Base-by-base conservation (phyloP, 64 coral and sea anemone species). In the Actinia tenebrosa region DNA sequence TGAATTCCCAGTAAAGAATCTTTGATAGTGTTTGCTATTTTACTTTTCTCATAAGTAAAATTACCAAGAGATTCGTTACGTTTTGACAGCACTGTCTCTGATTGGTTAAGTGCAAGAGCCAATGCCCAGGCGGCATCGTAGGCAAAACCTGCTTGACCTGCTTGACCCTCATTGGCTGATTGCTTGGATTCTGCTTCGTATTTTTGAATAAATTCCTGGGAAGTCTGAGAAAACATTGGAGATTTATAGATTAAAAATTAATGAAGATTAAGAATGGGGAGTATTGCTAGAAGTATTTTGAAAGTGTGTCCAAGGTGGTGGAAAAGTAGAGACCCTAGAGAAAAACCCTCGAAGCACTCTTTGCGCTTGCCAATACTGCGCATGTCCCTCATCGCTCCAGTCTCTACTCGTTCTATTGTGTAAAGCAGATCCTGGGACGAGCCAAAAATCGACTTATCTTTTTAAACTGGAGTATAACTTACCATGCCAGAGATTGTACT, bases 41-140 rank as follows among this genome's bases (percentile, higher is more conserved):
- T 44, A 19, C 37, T 27, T 44, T 91, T 64, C n/a, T 23, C 4
- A 60, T 95, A 95, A 18, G 81, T 95, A 85, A 95, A 91, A 52
- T 83, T 95, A 14, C 59, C 55, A 18, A 91, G 60, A 1, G 86
- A 84, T 10, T 42, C 26, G 59, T 15, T 11, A 10, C 15, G 88
- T 25, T 4, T 71, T 87, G 8, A 43, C 55, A n/a, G 20, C 26
- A 3, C 37, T 62, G 11, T 80, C 55, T 50, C 45, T 42, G 89
- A 69, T 54, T 18, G 88, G 43, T 91, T 95, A 26, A 95, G 58
- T 58, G 93, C 93, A 10, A 86, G 64, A 68, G 93, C 93, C 27
- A 95, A 88, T 16, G 93, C 53, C 93, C 86, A 95, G 3, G 91
- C 71, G 25, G 93, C 93, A 50, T 95, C 93, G 53, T 95, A 95